Conservation (phyloP, 2,888 invertebrate species). For the Tetragnatha montana region DNA sequence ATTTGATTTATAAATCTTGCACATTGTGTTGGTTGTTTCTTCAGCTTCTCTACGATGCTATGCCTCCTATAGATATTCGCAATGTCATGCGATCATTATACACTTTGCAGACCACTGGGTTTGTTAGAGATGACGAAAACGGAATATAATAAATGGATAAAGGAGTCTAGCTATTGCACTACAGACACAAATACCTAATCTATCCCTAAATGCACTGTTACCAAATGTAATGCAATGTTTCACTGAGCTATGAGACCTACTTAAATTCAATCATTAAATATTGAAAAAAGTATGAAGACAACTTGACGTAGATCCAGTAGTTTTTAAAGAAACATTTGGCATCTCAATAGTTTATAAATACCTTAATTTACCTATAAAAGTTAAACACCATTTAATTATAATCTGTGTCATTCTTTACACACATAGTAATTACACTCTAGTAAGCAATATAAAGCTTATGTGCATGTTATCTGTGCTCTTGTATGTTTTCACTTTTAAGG, state of each 20-base stretch:
- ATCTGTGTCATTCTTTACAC: conserved; percentile 34
- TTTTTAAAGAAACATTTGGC: conserved; percentile 59
- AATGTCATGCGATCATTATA: conserved; percentile 8
- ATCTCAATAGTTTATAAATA: conserved; percentile 62
- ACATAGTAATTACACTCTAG: conserved; percentile 44
- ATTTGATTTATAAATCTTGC: neutral
- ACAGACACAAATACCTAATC: conserved; percentile 59
- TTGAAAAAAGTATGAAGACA: conserved; percentile 45
- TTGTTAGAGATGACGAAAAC: conserved; percentile 10
- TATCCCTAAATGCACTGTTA: conserved; percentile 55
- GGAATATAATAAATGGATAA: neutral
- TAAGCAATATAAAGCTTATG: conserved; percentile 53
- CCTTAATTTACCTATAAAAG: conserved; percentile 63
- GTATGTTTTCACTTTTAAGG: conserved; percentile 19
- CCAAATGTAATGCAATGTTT: conserved; percentile 54
- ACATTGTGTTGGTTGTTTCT: neutral
- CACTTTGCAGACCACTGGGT: conserved; percentile 47
- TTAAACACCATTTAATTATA: conserved; percentile 40
- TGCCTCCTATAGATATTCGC: neutral
- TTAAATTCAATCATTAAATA: conserved; percentile 45
- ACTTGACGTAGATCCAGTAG: conserved; percentile 31
- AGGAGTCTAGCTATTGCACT: conserved; percentile 62
- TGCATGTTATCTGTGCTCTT: conserved; percentile 61
- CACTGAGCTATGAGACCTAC: conserved; percentile 39
- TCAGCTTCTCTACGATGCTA: neutral